Conservation (phyloP, 1,140 invertebrate species). For the Ganaspis sp. region DNA sequence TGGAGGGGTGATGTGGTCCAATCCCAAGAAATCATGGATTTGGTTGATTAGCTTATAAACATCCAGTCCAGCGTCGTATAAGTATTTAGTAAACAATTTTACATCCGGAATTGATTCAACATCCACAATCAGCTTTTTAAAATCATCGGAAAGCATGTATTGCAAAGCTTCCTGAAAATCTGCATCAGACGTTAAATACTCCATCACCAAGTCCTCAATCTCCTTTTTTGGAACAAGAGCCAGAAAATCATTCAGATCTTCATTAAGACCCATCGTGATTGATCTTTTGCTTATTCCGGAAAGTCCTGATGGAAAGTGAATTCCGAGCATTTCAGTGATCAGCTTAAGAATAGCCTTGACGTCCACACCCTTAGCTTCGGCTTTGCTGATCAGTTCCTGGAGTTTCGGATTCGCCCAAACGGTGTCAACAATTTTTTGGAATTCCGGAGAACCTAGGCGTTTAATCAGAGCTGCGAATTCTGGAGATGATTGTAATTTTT, state of each 20-base stretch:
- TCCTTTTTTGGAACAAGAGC: neutral
- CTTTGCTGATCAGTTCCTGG: constrained; percentile 39
- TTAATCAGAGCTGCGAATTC: constrained; percentile 50
- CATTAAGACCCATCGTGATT: neutral
- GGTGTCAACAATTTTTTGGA: constrained; percentile 42
- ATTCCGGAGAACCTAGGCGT: constrained; percentile 43
- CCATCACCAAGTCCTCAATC: no score
- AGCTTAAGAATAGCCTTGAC: constrained; percentile 47
- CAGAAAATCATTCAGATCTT: neutral
- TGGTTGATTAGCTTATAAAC: no score
- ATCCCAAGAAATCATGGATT: no score
- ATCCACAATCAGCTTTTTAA: no score
- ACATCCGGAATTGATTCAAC: no score
- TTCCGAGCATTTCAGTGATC: constrained; percentile 44
- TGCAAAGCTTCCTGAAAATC: no score
- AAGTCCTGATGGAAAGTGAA: constrained; percentile 44
- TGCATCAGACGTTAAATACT: no score
- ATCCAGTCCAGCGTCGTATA: no score
- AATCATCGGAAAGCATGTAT: no score
- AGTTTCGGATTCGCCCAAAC: constrained; percentile 42
- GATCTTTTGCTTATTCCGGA: neutral
- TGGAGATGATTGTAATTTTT: constrained; percentile 52
- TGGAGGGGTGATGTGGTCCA: no score
- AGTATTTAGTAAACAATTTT: no score
- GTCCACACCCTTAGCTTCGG: constrained; percentile 50